Conservation (phyloP, 2,113 vertebrate species). For the Mesitornis unicolor region DNA sequence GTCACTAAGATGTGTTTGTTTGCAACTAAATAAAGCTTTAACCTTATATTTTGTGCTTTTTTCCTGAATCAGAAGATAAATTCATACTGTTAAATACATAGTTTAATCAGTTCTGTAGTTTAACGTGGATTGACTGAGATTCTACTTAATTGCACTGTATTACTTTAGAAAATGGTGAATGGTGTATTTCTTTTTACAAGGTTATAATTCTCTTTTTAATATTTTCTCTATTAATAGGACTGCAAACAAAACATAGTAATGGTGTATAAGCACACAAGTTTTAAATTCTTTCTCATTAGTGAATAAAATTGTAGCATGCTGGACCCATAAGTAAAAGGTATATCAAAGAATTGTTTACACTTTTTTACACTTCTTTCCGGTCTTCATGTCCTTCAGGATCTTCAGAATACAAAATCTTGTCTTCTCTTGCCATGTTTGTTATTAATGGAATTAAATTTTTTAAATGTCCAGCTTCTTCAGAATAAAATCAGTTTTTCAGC, state of each 20-base stretch:
- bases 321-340: background rate
- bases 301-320: background rate
- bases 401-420: background rate
- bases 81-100: background rate
- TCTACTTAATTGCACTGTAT: background rate
- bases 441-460: background rate
- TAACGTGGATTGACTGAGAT: background rate
- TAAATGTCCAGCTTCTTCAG: conserved; percentile 19
- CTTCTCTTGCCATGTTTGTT: background rate
- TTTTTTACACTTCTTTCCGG: background rate
- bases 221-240: background rate
- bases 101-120: background rate
- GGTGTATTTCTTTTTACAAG: background rate
- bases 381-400: background rate
- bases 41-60: background rate
- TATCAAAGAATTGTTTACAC: background rate
- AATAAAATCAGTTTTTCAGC: background rate
- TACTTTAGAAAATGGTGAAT: background rate
- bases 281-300: background rate
- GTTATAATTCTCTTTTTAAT: background rate
- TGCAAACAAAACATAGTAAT: background rate
- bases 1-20: background rate
- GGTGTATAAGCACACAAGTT: background rate
- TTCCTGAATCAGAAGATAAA: background rate
- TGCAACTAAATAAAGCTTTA: background rate